Evolutionary conservation across 2,797 vertebrate genomes (phyloP), one percentile per base, ranked within the genome.

Genomic region (Aythya fuligula): DNA sequence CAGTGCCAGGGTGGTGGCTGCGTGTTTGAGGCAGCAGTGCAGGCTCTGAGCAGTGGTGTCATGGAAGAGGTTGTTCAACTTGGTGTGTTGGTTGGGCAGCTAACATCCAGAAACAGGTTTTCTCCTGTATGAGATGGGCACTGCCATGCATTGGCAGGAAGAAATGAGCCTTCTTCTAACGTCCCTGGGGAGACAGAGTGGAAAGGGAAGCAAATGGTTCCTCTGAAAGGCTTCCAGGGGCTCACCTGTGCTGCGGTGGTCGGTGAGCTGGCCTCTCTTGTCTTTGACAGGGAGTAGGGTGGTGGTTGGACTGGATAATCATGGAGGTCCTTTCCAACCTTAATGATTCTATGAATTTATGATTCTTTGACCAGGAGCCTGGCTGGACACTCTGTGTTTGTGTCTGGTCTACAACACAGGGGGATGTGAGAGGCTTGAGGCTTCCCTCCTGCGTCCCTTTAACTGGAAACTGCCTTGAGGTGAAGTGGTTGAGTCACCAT

Each of bases 31-130:
- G 34, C 65, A 49, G 69, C 7, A 0, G 3, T 49, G 21, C 21
- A 70, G 28, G 9, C 58, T 62, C 78, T 89, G 83, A 85, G 36
- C 38, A 36, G 67, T 47, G 83, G 43, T 66, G 64, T 89, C 95
- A 93, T 61, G 75, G 82, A 78, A 60, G 85, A 79, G 24, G 30
- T 91, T 74, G 73, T 95, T 96, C 67, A 72, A 25, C 81, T 87
- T 66, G 73, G n/a, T 73, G 60, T 57, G n/a, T 39, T 83, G 81
- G 84, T 83, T 39, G 79, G 81, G 49, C 43, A 51, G 27, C 41
- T 74, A 74, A 28, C 20, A 34, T 62, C 36, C 45, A 45, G 75
- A 80, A 77, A 39, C 36, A 38, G 18, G 12, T 53, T 1, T 91
- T 94, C n/a, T 36, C 16, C 51, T 58, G 3, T 66, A 27, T 25